Evolutionary conservation across 2,797 vertebrate species (phyloP), one percentile per base, ranked within the genome.

Genomic region (Calcarius lapponicus): DNA sequence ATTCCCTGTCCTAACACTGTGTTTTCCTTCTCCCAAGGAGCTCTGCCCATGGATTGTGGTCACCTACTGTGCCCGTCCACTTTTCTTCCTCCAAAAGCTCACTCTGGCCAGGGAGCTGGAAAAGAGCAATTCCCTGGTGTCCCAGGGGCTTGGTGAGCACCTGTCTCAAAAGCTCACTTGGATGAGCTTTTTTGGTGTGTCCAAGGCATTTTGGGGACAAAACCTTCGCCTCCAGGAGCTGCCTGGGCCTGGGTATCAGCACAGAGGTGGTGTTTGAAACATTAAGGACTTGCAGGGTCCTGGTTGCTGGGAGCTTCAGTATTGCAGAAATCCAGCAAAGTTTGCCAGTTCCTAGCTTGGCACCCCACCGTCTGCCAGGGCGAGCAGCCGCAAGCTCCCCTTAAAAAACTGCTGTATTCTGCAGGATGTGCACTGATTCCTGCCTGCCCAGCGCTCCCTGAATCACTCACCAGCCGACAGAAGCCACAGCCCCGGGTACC

Each of bases 151-250:
- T 1, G 0, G 10, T 1, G 1, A 64, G 45, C 32, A 38, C 57
- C 48, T n/a, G 2, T 21, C 48, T 65, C 28, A n/a, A n/a, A n/a
- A n/a, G n/a, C 6, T 43, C 31, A 31, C 11, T 31, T 21, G 28
- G 64, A 5, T 2, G 13, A 64, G 3, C 6, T 45, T 56, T 56
- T 40, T 57, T 26, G 22, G 11, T 56, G 57, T 42, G 56, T 26
- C 24, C 57, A 45, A 22, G 25, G 19, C 3, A 1, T 53, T 86
- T 9, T 21, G 10, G 29, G 48, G 48, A 34, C 11, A 36, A 31
- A 43, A 13, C 2, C 0, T 42, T 38, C 1, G 0, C n/a, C 12
- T 50, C 31, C 11, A 5, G 19, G 48, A 34, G 28, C 9, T 47
- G 48, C 48, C 48, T 50, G 48, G 48, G 15, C 17, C 26, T 28